phyloP scores from a whole-genome alignment of 1,140 invertebrate species.

The Andrena cerasifolii region DNA sequence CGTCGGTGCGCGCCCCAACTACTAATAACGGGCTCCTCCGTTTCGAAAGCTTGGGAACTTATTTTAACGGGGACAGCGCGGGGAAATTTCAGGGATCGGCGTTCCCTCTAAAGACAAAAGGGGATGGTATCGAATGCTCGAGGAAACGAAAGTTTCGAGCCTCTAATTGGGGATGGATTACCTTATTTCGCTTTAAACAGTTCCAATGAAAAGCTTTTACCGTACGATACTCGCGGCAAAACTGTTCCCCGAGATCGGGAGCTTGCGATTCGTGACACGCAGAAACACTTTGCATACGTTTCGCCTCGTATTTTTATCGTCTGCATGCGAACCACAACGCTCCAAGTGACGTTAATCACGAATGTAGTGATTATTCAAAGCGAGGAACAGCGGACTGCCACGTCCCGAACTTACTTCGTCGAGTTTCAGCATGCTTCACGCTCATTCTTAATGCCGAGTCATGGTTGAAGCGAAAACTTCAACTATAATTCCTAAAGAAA shows the following conservation, averaged over 20 bases:
- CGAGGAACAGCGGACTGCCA: not conserved
- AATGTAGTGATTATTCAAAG: not conserved
- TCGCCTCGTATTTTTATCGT: not conserved
- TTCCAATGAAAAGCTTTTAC: not conserved
- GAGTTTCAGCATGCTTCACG: not conserved
- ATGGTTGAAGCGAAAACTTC: not conserved
- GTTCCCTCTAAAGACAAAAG: too few relatives aligned
- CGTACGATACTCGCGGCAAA: not conserved
- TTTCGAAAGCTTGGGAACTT: not conserved
- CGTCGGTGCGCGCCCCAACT: not conserved
- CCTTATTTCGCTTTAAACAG: not conserved
- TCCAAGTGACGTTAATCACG: not conserved
- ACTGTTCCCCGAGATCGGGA: not conserved
- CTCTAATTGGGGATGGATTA: too few relatives aligned
- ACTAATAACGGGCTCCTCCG: not conserved
- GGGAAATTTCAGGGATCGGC: not conserved
- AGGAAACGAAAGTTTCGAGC: not conserved
- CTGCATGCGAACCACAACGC: not conserved
- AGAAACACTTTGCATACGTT: not conserved
- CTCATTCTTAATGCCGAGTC: too few relatives aligned
- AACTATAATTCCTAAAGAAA: too few relatives aligned
- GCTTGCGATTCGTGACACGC: not conserved
- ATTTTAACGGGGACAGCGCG: not conserved
- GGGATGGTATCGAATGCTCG: not conserved
- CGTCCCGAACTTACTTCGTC: not conserved